Conservation (phyloP, 2,113 vertebrate genomes). For the Sphaerodactylus townsendi region DNA sequence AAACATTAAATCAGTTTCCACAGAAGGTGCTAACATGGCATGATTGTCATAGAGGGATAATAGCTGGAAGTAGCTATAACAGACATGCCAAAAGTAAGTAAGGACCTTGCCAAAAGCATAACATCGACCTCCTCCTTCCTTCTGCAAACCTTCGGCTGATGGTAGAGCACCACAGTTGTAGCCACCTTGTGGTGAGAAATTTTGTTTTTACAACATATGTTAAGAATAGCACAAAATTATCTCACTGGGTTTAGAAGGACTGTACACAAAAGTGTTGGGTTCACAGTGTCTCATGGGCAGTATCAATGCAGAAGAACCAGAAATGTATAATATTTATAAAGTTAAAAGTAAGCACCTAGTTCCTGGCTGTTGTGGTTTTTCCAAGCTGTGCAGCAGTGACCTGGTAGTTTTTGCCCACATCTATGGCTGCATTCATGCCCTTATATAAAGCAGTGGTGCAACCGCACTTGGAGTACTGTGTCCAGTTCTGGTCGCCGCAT, state of each 20-base stretch:
- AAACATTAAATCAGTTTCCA: constrained; percentile 30
- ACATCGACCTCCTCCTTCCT: constrained; percentile 19
- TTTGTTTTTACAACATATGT: not conserved
- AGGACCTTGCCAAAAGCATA: constrained; percentile 33
- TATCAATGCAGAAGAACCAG: not conserved
- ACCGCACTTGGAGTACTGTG: no score
- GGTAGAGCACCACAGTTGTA: not conserved
- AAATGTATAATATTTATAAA: not conserved
- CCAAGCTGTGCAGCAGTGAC: no score
- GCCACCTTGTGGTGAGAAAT: not conserved
- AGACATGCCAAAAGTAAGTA: constrained; percentile 52
- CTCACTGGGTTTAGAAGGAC: no score
- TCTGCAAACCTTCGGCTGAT: not conserved
- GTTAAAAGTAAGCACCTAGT: not conserved
- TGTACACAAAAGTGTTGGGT: not conserved
- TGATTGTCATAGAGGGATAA: constrained; percentile 55
- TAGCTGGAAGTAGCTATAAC: constrained; percentile 60
- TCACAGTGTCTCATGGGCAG: not conserved
- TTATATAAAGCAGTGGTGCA: no score
- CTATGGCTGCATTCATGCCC: no score
- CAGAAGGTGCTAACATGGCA: constrained; percentile 39
- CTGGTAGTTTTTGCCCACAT: no score
- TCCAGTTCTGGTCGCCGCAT: no score
- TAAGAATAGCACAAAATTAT: not conserved
- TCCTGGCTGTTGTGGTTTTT: not conserved